Conservation (phyloP, 2,113 vertebrate species). For the Lophura nycthemera region DNA sequence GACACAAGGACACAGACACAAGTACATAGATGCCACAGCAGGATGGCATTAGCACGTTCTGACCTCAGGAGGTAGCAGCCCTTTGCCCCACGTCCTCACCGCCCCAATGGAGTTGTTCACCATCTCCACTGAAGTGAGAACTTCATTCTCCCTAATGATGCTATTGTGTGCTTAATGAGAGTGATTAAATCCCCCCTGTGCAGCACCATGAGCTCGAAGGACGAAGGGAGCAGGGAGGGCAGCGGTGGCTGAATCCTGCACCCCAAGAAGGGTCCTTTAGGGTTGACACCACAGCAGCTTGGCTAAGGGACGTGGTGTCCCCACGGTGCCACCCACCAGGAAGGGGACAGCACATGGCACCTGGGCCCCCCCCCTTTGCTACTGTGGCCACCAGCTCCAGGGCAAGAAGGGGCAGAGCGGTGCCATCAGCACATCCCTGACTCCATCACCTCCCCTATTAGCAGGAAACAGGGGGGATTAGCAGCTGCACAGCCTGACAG, state of each 20-base stretch:
- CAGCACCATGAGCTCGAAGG: constrained; percentile 23
- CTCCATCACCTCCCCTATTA: neutral
- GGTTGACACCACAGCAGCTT: neutral
- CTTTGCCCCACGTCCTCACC: accelerated
- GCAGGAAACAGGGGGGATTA: constrained; percentile 30
- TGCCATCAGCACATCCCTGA: accelerated
- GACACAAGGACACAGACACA: neutral
- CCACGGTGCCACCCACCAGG: neutral
- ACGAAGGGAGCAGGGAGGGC: neutral
- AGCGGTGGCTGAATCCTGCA: accelerated
- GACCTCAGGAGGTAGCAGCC: neutral
- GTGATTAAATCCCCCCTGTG: constrained; percentile 63
- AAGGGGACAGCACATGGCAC: neutral
- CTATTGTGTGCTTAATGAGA: constrained; percentile 62
- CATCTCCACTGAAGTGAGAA: constrained; percentile 59
- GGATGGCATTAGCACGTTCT: neutral
- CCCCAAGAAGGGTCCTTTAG: neutral
- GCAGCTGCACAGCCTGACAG: constrained; percentile 43
- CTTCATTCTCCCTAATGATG: constrained; percentile 64
- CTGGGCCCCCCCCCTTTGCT: neutral
- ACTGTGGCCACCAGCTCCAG: neutral
- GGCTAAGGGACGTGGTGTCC: neutral
- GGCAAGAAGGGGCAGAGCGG: neutral
- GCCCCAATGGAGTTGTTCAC: neutral
- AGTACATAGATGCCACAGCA: neutral